Evolutionary conservation across 2,888 invertebrate species (phyloP).

Genomic region (Unio pictorum): DNA sequence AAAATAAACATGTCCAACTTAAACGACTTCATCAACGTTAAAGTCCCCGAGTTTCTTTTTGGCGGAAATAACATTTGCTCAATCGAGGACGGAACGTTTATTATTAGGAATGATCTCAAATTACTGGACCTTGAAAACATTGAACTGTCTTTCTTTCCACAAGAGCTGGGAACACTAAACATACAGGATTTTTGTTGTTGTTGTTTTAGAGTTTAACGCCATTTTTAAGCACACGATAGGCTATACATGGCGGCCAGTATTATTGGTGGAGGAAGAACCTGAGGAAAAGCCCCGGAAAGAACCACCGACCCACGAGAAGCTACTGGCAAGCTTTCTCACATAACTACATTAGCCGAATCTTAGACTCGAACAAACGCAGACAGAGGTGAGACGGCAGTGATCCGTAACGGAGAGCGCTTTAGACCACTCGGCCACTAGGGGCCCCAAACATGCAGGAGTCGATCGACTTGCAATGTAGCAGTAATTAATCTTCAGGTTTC

Average conservation of each 20-base stretch:
- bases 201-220: too few species aligned
- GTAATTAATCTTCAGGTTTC: conserved; percentile 12
- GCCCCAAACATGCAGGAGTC: conserved; percentile 11
- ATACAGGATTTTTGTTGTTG: neutral
- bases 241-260: too few species aligned
- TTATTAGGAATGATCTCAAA: conserved; percentile 16
- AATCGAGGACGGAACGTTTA: conserved; percentile 27
- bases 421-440: conserved; percentile 1
- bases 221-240: too few species aligned
- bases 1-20: neutral
- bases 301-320: too few species aligned
- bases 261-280: too few species aligned
- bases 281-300: too few species aligned
- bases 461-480: conserved; percentile 26
- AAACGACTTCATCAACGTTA: conserved; percentile 24
- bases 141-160: conserved; percentile 11
- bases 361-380: too few species aligned
- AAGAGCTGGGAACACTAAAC: conserved; percentile 15
- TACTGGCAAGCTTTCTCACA: too few species aligned
- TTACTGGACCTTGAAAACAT: conserved; percentile 25
- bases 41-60: conserved; percentile 22
- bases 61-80: conserved; percentile 21
- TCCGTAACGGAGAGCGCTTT: too few species aligned
- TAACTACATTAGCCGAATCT: too few species aligned
- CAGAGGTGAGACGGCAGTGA: too few species aligned